Evolutionary conservation across 2,113 vertebrate genomes (phyloP), one percentile per base, ranked within the genome.

Genomic region (Macheiramphus alcinus): DNA sequence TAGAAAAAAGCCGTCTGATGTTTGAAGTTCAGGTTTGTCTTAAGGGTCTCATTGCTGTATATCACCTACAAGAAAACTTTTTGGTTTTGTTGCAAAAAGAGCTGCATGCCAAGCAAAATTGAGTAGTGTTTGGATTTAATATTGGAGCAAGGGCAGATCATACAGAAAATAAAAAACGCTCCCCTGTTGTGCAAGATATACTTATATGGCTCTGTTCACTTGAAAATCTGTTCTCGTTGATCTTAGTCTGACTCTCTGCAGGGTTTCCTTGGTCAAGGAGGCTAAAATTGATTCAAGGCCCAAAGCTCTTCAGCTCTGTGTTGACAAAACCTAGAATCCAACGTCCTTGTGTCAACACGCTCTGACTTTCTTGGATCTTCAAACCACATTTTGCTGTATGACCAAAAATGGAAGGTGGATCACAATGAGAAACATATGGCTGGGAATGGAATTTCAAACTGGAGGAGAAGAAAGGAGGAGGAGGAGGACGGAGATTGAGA

Each of bases 281-380:
- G 83, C 93, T 95, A 42, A 97, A 96, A 96, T 97, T 96, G 90
- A 87, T 97, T 97, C 96, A 96, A 96, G 96, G 34, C 94, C 93
- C 80, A 88, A 90, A 95, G 74, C 92, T 91, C 83, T 91, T 94
- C 90, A 92, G 83, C 86, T 89, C 78, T 71, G 63, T 89, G 94
- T 94, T 97, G 94, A 96, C 94, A 97, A 91, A 96, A 97, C 86
- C 70, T 96, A 93, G 92, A 94, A 94, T 96, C 91, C 86, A 94
- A 86, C 0, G 38, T 93, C 86, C 93, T 90, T 96, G 92, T 97
- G 94, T 96, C 96, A 97, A 95, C 96, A 96, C 7, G 0, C 91
- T 89, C 95, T 94, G 88, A 71, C 93, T 97, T 92, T 88, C 90
- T 96, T 93, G 91, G 88, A 95, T 93, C 96, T 92, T 96, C 94